Evolutionary conservation across 2,888 invertebrate genomes (phyloP), one percentile per base, ranked within the genome.

Genomic region (Lycocerus yunnanus): DNA sequence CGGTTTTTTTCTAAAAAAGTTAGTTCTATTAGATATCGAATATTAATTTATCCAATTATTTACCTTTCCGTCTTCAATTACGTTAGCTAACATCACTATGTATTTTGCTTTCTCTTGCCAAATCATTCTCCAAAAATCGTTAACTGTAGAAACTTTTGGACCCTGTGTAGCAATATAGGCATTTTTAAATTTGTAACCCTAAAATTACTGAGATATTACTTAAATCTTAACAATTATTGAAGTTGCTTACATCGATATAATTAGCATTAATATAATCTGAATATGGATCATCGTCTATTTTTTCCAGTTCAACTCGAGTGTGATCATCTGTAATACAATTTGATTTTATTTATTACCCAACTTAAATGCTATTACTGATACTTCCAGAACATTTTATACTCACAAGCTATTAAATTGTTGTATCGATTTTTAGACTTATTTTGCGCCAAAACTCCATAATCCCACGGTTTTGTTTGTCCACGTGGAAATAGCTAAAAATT

Each of bases 221-320:
- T 3, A 18, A 69, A 13, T 27, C 4, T 13, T 13, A 24, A 24
- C 24, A 21, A n/a, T 61, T 20, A 68, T 27, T 21, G 4, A 15
- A 58, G 15, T 65, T 9, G 9, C 24, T 84, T 84, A 89, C 89
- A 74, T 87, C 85, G 68, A 89, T 87, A 77, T 87, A 89, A 83
- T 87, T 89, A 0, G 90, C 90, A 81, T 90, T 90, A n/a, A 90
- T 90, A 78, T 89, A 89, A 81, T 89, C 88, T 0, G 88, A 88
- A 77, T 82, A 82, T 15, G 82, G 84, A 80, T 85, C 87, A 66
- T 82, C 85, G 67, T 82, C 80, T 71, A 86, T 81, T 82, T 84
- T 87, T 73, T 84, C 82, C 75, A 88, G 78, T 76, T 84, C 81
- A 4, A 90, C 90, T 78, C 90, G 84, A 3, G 88, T 87, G 71